Evolutionary conservation across 2,888 invertebrate genomes (phyloP).

Genomic region (Protonemura montana): DNA sequence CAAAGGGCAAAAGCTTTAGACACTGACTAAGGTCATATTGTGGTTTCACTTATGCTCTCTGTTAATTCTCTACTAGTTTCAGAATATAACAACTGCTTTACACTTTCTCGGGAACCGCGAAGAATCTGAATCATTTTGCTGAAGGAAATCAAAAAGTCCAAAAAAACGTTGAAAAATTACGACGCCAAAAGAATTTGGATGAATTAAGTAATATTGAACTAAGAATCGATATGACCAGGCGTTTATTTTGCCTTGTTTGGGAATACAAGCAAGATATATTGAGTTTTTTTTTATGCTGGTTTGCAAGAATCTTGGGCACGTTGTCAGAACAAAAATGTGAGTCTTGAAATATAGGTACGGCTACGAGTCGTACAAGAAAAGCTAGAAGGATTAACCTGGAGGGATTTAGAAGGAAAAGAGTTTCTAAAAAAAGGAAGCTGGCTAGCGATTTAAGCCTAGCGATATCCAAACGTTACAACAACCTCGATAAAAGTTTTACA

Average conservation of each 20-base stretch:
- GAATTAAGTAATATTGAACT: background rate
- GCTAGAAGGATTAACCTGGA: slow-evolving; percentile 32
- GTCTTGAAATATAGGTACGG: slow-evolving; percentile 25
- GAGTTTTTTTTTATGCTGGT: background rate
- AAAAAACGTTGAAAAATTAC: background rate
- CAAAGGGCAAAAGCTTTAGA: no score
- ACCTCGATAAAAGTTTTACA: slow-evolving; percentile 12
- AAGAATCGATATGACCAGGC: background rate
- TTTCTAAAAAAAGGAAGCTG: slow-evolving; percentile 29
- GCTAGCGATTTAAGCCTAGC: slow-evolving; percentile 13
- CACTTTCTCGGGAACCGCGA: background rate
- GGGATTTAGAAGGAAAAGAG: slow-evolving; percentile 35
- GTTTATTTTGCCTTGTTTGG: background rate
- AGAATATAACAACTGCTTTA: background rate
- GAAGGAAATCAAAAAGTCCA: no score
- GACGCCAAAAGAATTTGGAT: background rate
- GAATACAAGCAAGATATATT: background rate
- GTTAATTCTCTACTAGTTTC: background rate
- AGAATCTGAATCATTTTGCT: no score
- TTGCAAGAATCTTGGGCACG: background rate
- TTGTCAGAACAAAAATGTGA: slow-evolving; percentile 24
- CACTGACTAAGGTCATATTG: no score
- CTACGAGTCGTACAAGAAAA: slow-evolving; percentile 35
- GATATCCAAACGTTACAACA: slow-evolving; percentile 10
- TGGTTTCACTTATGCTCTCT: background rate